Conservation (phyloP, 2,113 vertebrate species). For the Bombycilla garrulus region DNA sequence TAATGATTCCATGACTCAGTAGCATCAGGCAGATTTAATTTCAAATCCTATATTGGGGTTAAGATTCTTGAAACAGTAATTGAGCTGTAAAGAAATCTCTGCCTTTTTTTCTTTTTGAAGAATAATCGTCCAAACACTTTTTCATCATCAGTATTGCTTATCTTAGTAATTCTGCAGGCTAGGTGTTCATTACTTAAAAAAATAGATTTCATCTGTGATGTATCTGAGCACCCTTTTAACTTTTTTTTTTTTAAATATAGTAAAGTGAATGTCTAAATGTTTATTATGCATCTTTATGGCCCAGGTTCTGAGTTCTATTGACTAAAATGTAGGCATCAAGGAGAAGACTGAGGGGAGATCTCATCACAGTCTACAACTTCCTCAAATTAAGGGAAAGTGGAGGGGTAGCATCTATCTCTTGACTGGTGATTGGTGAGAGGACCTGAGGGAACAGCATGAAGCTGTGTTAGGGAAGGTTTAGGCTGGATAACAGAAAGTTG, state of each 20-base stretch:
- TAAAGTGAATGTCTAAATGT: neutral
- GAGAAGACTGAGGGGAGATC: neutral
- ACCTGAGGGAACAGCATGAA: neutral
- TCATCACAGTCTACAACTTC: neutral
- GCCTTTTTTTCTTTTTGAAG: neutral
- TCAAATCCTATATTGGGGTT: neutral
- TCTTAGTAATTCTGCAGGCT: neutral
- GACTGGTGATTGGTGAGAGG: neutral
- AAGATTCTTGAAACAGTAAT: neutral
- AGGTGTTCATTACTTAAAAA: neutral
- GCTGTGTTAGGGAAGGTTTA: neutral
- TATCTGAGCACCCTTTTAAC: neutral
- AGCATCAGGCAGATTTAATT: neutral
- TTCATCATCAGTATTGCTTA: neutral
- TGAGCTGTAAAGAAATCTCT: accelerated
- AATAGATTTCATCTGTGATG: neutral
- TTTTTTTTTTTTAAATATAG: neutral
- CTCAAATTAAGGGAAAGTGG: neutral
- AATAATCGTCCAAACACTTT: neutral
- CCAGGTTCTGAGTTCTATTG: neutral
- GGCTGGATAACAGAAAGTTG: neutral
- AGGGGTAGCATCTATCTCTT: neutral
- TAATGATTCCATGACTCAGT: neutral
- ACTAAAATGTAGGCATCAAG: neutral
- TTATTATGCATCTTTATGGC: neutral